Conservation (phyloP, 2,113 vertebrate species). For the Nicator chloris region DNA sequence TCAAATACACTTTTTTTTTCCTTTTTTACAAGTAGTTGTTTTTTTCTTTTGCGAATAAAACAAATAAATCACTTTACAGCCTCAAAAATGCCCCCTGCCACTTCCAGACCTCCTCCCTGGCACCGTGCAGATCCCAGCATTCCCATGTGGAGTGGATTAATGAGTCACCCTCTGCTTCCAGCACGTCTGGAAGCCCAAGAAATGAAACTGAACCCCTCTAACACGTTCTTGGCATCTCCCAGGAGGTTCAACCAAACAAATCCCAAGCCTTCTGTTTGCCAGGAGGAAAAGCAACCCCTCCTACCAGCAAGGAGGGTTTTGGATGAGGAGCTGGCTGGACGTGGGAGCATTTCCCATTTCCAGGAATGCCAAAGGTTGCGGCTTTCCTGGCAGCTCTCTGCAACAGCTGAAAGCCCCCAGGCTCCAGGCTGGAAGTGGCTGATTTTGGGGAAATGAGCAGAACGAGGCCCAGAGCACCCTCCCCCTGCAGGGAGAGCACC, state of each 20-base stretch:
- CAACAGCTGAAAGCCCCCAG: not conserved
- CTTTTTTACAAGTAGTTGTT: not conserved
- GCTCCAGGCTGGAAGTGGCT: not conserved
- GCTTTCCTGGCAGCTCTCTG: not conserved
- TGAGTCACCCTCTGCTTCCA: not conserved
- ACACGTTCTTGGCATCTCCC: not conserved
- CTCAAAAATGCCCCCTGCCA: not conserved
- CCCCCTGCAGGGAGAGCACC: not conserved
- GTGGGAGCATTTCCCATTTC: not conserved
- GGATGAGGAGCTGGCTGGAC: not conserved
- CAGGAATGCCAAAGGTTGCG: not conserved
- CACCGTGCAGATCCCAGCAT: not conserved
- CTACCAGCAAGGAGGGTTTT: rapidly evolving
- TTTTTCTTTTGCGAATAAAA: not conserved
- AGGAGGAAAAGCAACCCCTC: not conserved
- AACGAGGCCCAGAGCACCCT: not conserved
- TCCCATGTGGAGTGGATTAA: not conserved
- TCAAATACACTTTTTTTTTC: not conserved
- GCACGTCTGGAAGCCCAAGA: not conserved
- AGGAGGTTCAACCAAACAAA: not conserved
- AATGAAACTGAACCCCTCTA: not conserved
- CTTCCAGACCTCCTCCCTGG: not conserved
- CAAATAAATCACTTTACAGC: not conserved
- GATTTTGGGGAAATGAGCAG: not conserved
- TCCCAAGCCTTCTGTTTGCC: not conserved